phyloP scores from a whole-genome alignment of 2,888 invertebrate genomes.

The Drosophila stalkeri region DNA sequence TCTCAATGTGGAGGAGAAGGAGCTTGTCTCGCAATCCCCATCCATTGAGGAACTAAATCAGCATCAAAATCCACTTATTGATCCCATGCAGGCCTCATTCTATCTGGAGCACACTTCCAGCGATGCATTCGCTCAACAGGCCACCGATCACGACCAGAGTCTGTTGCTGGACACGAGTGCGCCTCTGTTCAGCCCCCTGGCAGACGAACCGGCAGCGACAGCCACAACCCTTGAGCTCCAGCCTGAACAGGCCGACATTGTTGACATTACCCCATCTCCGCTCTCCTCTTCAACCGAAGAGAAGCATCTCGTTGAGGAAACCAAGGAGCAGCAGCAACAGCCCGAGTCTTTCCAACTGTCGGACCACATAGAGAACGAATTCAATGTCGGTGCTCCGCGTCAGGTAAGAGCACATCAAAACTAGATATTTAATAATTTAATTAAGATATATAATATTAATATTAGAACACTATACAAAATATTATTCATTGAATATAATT shows the following conservation, averaged over 20 bases:
- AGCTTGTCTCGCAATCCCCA: conserved; percentile 79
- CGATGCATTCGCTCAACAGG: conserved; percentile 40
- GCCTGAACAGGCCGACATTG: conserved; percentile 64
- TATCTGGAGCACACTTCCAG: conserved; percentile 71
- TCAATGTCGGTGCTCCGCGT: conserved; percentile 63
- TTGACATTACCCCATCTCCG: conserved; percentile 64
- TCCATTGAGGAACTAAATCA: conserved; percentile 81
- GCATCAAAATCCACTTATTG: conserved; percentile 52
- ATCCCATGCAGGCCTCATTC: conserved; percentile 81
- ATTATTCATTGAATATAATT: not conserved
- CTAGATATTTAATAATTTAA: not conserved
- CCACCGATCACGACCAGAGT: conserved; percentile 44
- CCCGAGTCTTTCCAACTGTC: conserved; percentile 37
- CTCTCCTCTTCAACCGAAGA: conserved; percentile 73
- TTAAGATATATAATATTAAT: not conserved
- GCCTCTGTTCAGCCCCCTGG: conserved; percentile 45
- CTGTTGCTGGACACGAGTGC: conserved; percentile 66
- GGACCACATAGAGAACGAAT: conserved; percentile 52
- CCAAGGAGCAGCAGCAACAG: conserved; percentile 67
- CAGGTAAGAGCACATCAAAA: conserved; percentile 53
- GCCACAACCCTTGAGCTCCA: conserved; percentile 42
- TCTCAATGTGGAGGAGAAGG: conserved; percentile 80
- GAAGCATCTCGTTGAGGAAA: conserved; percentile 80
- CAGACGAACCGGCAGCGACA: conserved; percentile 21
- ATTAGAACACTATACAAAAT: not conserved